Evolutionary conservation across 2,888 invertebrate genomes (phyloP).

Genomic region (Meloe dianella): DNA sequence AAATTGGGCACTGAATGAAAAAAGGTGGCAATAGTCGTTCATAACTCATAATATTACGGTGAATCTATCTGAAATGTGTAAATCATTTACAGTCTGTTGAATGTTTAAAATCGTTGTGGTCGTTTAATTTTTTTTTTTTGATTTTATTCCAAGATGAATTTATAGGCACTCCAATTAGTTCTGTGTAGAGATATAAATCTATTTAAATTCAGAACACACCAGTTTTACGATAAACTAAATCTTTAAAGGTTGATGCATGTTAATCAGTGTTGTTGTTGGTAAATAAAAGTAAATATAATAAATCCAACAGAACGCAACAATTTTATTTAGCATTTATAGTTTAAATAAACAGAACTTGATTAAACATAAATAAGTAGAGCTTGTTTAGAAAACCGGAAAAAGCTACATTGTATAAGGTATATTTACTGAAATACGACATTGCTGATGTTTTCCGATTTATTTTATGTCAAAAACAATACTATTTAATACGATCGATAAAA

Average conservation of each 20-base stretch:
- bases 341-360: not conserved
- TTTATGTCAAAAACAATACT: not conserved
- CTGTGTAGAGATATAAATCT: no score
- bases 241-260: not conserved
- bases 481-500: not conserved
- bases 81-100: slow-evolving; percentile 55
- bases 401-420: slow-evolving; percentile 30
- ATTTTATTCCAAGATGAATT: no score
- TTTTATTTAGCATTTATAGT: slow-evolving; percentile 5
- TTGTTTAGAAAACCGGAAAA: not conserved
- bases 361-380: not conserved
- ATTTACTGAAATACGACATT: slow-evolving; percentile 26
- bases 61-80: slow-evolving; percentile 51
- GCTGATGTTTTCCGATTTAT: not conserved
- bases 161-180: no score
- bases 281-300: not conserved
- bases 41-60: slow-evolving; percentile 51
- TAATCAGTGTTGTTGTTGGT: not conserved
- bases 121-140: no score
- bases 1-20: slow-evolving; percentile 40
- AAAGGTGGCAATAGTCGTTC: slow-evolving; percentile 46
- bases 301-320: slow-evolving; percentile 1
- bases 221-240: no score
- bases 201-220: no score
- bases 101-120: slow-evolving; percentile 48